phyloP scores from a whole-genome alignment of 2,888 invertebrate genomes.

The Hirudinaria manillensis region DNA sequence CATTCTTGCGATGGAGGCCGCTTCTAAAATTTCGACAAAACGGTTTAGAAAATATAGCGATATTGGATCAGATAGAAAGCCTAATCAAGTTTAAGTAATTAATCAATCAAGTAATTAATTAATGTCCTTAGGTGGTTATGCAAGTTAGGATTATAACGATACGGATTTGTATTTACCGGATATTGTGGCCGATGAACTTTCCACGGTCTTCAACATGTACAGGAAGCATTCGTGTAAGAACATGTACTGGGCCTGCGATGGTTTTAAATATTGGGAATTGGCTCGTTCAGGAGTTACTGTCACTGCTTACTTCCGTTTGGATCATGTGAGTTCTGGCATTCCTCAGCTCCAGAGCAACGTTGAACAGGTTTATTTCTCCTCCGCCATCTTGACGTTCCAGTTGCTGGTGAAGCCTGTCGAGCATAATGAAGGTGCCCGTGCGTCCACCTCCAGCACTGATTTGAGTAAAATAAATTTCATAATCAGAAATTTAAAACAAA shows the following conservation, averaged over 20 bases:
- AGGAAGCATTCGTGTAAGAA: slow-evolving; percentile 95
- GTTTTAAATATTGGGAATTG: no score
- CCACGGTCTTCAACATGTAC: slow-evolving; percentile 55
- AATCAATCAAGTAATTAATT: no score
- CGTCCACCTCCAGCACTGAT: slow-evolving; percentile 70
- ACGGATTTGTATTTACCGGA: no score
- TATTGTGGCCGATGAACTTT: no score
- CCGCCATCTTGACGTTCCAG: slow-evolving; percentile 48
- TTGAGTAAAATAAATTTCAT: neutral
- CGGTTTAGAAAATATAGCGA: no score
- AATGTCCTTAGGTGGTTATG: no score
- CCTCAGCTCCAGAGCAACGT: slow-evolving; percentile 65
- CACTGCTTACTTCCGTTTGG: slow-evolving; percentile 61
- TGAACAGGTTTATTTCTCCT: slow-evolving; percentile 64
- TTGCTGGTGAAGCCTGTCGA: slow-evolving; percentile 63
- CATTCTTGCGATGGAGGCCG: no score
- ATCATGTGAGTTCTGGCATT: slow-evolving; percentile 69
- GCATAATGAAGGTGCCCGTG: slow-evolving; percentile 69
- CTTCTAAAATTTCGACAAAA: no score
- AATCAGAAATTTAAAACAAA: neutral
- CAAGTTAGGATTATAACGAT: no score
- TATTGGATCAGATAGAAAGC: no score
- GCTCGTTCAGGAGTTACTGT: no score
- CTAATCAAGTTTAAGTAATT: no score
- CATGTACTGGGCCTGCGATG: slow-evolving; percentile 85